Percentiles rank a stretch among this genome's conserved stretches.
These are phyloP conservation scores for Hylia prasina DNA, from an alignment of 2,113 vertebrate genomes.

Conservation along the genomic window DNA sequence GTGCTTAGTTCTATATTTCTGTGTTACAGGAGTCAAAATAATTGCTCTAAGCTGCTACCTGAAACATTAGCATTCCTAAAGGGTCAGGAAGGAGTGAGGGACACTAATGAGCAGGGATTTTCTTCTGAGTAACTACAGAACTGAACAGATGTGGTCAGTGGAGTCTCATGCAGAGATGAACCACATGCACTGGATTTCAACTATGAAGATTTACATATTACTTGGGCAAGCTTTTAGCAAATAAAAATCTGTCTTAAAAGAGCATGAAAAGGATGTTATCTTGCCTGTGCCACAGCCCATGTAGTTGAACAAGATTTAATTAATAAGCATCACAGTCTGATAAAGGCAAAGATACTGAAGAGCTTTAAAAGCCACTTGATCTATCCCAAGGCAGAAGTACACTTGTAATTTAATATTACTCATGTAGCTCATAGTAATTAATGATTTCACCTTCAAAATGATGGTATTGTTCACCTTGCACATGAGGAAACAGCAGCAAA, in stretches of 20 bases:
- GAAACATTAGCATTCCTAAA: background rate
- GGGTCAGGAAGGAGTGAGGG: background rate
- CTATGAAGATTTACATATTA: background rate
- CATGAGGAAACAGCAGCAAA: background rate
- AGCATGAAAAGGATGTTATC: background rate
- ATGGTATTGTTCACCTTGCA: background rate
- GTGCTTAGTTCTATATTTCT: background rate
- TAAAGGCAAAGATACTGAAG: background rate
- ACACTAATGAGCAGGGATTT: background rate
- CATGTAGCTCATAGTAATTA: background rate
- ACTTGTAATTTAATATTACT: background rate
- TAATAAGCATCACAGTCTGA: background rate
- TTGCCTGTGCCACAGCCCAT: background rate
- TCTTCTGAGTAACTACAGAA: background rate
- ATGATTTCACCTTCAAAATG: background rate
- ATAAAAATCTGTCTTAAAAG: background rate
- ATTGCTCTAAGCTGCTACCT: background rate
- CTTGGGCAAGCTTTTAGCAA: background rate
- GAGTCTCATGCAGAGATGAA: background rate
- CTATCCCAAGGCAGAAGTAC: background rate
- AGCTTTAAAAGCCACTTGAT: constrained; percentile 34
- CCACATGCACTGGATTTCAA: background rate
- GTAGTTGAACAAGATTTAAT: background rate
- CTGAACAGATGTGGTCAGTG: background rate
- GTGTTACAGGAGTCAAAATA: background rate